Conservation (phyloP, 35 echinoderm and acorn worm genomes). For the Eucidaris tribuloides region DNA sequence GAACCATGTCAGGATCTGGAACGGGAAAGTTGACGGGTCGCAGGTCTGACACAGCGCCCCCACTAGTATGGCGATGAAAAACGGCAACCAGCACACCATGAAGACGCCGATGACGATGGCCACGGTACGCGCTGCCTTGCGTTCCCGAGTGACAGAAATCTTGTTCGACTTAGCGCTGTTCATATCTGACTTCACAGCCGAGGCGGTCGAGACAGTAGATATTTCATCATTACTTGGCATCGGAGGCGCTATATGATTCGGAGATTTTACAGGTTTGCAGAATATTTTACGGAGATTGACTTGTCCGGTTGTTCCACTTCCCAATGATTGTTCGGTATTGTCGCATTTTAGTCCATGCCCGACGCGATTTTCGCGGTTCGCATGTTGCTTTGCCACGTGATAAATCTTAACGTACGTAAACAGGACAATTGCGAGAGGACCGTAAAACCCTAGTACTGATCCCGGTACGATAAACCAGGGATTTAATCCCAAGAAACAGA, state of each 20-base stretch:
- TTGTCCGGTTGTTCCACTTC: not conserved
- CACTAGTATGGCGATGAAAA: slow-evolving; percentile 32
- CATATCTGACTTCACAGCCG: not conserved
- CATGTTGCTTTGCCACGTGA: slow-evolving; percentile 38
- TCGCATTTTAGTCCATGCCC: not conserved
- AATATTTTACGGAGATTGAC: not conserved
- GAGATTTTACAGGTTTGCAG: not conserved
- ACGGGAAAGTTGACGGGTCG: not conserved
- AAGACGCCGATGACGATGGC: slow-evolving; percentile 69
- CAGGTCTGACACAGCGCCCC: slow-evolving; percentile 20
- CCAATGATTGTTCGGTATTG: not conserved
- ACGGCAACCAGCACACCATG: slow-evolving; percentile 70
- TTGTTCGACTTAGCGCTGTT: not conserved
- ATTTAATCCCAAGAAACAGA: not conserved
- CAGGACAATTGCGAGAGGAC: slow-evolving; percentile 47
- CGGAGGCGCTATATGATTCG: not conserved
- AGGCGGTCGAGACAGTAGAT: not conserved
- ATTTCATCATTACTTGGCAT: not conserved
- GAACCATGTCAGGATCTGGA: slow-evolving; percentile 36
- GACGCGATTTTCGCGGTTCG: not conserved
- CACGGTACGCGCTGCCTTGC: slow-evolving; percentile 46
- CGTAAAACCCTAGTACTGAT: slow-evolving; percentile 57
- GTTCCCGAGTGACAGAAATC: slow-evolving; percentile 51
- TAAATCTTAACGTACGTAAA: slow-evolving; percentile 60
- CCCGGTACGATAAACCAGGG: slow-evolving; percentile 29